Conservation (phyloP, 2,888 invertebrate genomes). For the Lithophane leautieri region DNA sequence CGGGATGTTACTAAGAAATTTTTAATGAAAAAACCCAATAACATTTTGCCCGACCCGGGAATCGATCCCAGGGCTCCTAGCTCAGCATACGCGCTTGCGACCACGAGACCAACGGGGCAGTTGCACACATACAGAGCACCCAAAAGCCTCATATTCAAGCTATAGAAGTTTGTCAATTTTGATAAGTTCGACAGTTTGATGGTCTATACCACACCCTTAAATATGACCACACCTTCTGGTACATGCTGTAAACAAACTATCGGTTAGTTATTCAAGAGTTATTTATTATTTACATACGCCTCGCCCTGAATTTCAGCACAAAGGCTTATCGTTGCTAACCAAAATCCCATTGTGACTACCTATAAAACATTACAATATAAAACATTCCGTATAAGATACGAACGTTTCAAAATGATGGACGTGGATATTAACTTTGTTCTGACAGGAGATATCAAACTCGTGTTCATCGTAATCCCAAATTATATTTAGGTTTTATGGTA, state of each 20-base stretch:
- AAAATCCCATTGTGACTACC: neutral
- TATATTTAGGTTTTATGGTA: constrained; percentile 14
- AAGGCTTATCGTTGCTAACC: neutral
- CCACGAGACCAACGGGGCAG: too few species aligned
- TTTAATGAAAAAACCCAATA: too few species aligned
- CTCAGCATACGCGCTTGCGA: too few species aligned
- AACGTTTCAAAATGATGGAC: constrained; percentile 33
- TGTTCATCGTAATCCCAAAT: constrained; percentile 13
- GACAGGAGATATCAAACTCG: constrained; percentile 16
- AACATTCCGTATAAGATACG: neutral
- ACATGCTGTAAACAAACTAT: neutral
- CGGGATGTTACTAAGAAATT: neutral
- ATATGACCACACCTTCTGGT: too few species aligned
- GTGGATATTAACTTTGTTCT: constrained; percentile 19
- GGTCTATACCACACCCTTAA: too few species aligned
- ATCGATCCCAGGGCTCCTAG: too few species aligned
- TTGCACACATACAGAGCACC: too few species aligned
- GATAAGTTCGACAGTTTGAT: too few species aligned
- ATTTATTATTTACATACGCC: constrained; percentile 2
- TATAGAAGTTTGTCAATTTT: too few species aligned
- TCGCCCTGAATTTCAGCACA: neutral
- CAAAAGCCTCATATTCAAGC: too few species aligned
- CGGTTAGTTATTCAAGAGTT: neutral
- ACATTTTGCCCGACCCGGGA: too few species aligned
- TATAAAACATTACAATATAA: neutral